Conservation (phyloP, 2,888 invertebrate species). For the Drosophila mayaguana region DNA sequence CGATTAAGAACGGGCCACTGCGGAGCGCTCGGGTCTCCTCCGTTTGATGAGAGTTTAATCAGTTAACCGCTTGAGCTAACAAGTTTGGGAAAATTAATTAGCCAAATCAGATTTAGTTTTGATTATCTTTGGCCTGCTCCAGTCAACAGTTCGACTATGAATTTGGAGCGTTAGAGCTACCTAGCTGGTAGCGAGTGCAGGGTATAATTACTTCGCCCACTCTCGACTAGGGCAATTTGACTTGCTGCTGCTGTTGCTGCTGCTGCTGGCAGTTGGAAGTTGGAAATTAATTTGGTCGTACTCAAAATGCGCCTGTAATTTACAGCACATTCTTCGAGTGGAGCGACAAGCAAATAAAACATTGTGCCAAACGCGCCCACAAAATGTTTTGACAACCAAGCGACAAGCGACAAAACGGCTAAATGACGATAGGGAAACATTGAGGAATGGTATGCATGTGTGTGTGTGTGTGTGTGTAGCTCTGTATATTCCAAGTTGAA, state of each 20-base stretch:
- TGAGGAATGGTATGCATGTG: constrained; percentile 9
- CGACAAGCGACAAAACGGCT: constrained; percentile 28
- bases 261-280: constrained; percentile 27
- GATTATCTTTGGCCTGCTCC: not conserved
- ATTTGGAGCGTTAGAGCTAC: not conserved
- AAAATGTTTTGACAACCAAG: constrained; percentile 48
- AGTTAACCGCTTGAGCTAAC: not conserved
- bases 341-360: constrained; percentile 62
- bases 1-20: not conserved
- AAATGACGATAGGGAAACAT: constrained; percentile 32
- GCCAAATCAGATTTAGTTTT: not conserved
- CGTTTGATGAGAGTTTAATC: not conserved
- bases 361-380: constrained; percentile 66
- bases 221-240: constrained; percentile 1
- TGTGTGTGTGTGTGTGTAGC: not conserved
- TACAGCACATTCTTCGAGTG: constrained; percentile 41
- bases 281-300: constrained; percentile 39
- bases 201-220: constrained; percentile 14
- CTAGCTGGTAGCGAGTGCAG: not conserved
- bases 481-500: constrained; percentile 38
- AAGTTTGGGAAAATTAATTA: not conserved
- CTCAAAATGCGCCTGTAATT: constrained; percentile 38
- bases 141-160: not conserved
- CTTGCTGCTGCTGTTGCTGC: constrained; percentile 1
- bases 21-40: not conserved